These are phyloP conservation scores for Tonatia bakeri DNA, from an alignment of 2,113 vertebrate species.

Conservation along the genomic window DNA sequence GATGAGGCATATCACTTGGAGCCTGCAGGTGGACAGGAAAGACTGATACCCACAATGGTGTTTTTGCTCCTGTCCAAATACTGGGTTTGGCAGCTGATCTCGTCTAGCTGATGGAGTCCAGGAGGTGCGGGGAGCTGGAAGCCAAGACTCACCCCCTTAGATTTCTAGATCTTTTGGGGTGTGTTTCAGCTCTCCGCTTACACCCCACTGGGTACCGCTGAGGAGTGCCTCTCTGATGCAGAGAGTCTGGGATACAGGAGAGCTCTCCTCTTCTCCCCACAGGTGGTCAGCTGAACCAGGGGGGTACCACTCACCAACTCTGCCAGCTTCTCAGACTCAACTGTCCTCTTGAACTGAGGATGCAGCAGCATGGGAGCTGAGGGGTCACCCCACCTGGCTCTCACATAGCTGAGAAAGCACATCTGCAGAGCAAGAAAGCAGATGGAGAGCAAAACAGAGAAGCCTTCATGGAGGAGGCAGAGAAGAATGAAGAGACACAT, in stretches of 20 bases:
- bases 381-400: neutral
- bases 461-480: neutral
- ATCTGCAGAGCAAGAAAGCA: neutral
- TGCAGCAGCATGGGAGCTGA: accelerated
- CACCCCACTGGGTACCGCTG: neutral
- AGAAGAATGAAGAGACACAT: accelerated
- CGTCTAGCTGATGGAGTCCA: neutral
- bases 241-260: neutral
- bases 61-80: neutral
- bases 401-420: accelerated
- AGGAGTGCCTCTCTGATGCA: accelerated
- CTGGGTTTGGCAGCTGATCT: neutral
- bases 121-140: neutral
- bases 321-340: neutral
- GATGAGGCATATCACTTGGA: accelerated
- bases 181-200: neutral
- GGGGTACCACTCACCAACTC: too few relatives aligned
- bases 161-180: neutral
- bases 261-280: neutral
- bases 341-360: neutral
- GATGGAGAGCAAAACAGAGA: neutral
- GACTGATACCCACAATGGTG: accelerated
- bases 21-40: neutral
- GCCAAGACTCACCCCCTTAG: neutral
- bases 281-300: neutral